These are phyloP conservation scores for Drosophila kanapiae DNA, from an alignment of 1,140 invertebrate species.

Conservation along the genomic window DNA sequence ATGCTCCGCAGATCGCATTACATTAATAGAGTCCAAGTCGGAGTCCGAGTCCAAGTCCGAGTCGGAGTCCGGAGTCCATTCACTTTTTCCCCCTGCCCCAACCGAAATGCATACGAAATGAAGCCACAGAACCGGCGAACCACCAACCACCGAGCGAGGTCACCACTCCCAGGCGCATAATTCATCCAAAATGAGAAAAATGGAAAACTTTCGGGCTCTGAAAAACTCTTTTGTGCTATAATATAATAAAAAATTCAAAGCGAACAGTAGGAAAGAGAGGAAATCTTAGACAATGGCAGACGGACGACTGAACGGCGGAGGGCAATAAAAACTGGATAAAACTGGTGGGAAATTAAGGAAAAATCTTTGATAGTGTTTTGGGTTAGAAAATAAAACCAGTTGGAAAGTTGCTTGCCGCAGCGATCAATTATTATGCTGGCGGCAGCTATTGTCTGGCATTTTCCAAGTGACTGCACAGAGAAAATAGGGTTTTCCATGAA, in stretches of 20 bases:
- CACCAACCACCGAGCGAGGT: slow-evolving; percentile 63
- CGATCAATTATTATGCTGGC: slow-evolving; percentile 70
- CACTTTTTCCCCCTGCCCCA: slow-evolving; percentile 16
- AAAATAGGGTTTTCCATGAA: slow-evolving; percentile 17
- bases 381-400: slow-evolving; percentile 59
- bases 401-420: slow-evolving; percentile 58
- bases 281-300: slow-evolving; percentile 62
- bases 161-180: slow-evolving; percentile 68
- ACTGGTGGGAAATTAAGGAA: slow-evolving; percentile 46
- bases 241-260: slow-evolving; percentile 39
- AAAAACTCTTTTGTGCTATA: slow-evolving; percentile 64
- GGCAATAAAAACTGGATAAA: slow-evolving; percentile 73
- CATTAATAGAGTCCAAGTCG: slow-evolving; percentile 61
- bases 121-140: slow-evolving; percentile 30
- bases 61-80: slow-evolving; percentile 40
- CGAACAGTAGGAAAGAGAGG: slow-evolving; percentile 17
- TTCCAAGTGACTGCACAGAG: slow-evolving; percentile 58
- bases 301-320: slow-evolving; percentile 22
- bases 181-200: slow-evolving; percentile 49
- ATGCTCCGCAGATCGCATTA: slow-evolving; percentile 67
- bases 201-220: slow-evolving; percentile 44
- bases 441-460: slow-evolving; percentile 60
- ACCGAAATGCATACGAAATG: slow-evolving; percentile 42
- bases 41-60: background rate
- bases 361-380: slow-evolving; percentile 15